Evolutionary conservation across 2,113 vertebrate genomes (phyloP).

Genomic region (Nerophis lumbriciformis): DNA sequence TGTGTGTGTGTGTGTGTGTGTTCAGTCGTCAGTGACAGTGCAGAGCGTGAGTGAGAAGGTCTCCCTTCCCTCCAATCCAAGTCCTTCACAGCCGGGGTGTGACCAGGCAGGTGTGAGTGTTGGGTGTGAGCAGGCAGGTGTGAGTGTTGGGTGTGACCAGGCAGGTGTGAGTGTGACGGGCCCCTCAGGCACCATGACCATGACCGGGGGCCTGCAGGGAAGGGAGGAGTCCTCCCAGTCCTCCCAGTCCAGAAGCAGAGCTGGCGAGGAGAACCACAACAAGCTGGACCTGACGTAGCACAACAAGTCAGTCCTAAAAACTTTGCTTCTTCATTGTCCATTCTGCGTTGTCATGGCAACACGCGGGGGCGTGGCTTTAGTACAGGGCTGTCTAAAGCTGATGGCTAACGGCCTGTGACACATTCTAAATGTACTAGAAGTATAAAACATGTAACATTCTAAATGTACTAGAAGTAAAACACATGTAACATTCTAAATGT

Average conservation of each 20-base stretch:
- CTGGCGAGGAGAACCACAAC: slow-evolving; percentile 45
- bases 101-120: slow-evolving; percentile 17
- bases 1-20: too few species aligned
- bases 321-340: too few species aligned
- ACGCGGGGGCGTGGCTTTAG: too few species aligned
- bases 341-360: too few species aligned
- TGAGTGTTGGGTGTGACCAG: slow-evolving; percentile 17
- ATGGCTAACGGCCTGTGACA: too few species aligned
- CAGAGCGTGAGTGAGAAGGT: slow-evolving; percentile 48
- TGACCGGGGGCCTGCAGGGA: slow-evolving; percentile 33
- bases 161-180: slow-evolving; percentile 41
- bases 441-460: too few species aligned
- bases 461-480: too few species aligned
- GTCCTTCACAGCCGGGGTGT: not conserved
- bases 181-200: slow-evolving; percentile 13
- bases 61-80: slow-evolving; percentile 35
- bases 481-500: too few species aligned
- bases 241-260: not conserved
- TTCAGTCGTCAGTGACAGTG: slow-evolving; percentile 39
- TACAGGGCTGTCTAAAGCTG: too few species aligned
- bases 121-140: slow-evolving; percentile 10
- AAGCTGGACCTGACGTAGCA: not conserved
- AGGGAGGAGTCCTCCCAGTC: slow-evolving; percentile 13
- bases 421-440: too few species aligned
- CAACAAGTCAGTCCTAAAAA: not conserved